These are phyloP conservation scores for Lepidocyrtoides sp. DNA, from an alignment of 2,888 invertebrate species.

Conservation along the genomic window DNA sequence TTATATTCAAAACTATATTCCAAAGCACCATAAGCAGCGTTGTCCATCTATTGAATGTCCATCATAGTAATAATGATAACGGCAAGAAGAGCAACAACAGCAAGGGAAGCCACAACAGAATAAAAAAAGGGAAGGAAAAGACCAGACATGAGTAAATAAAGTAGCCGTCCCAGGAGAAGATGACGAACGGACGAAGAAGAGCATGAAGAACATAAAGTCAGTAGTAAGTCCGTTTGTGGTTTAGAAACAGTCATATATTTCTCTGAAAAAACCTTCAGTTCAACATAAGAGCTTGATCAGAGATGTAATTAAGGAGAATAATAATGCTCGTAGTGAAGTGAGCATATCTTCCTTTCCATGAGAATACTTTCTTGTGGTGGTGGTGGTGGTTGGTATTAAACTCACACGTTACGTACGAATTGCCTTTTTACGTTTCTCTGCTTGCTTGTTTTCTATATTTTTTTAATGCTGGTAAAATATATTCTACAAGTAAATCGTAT, in stretches of 20 bases:
- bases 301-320: neutral
- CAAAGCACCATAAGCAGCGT: no score
- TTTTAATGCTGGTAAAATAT: neutral
- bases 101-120: conserved; percentile 33
- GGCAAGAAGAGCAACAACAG: neutral
- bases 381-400: neutral
- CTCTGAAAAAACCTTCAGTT: neutral
- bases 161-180: conserved; percentile 56
- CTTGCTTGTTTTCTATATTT: neutral
- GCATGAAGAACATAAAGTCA: neutral
- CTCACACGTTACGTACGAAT: conserved; percentile 36
- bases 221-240: neutral
- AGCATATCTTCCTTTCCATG: conserved; percentile 41
- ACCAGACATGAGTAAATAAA: neutral
- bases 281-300: conserved; percentile 23
- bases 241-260: neutral
- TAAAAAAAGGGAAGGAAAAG: neutral
- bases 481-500: neutral
- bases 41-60: conserved; percentile 24
- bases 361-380: conserved; percentile 10
- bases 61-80: conserved; percentile 7
- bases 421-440: conserved; percentile 12
- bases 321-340: neutral
- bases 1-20: neutral
- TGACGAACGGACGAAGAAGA: conserved; percentile 41